Percentiles rank a stretch among this genome's conserved stretches.
Evolutionary conservation across 2,888 invertebrate genomes (phyloP).

Genomic region (Tachystola acroxantha): DNA sequence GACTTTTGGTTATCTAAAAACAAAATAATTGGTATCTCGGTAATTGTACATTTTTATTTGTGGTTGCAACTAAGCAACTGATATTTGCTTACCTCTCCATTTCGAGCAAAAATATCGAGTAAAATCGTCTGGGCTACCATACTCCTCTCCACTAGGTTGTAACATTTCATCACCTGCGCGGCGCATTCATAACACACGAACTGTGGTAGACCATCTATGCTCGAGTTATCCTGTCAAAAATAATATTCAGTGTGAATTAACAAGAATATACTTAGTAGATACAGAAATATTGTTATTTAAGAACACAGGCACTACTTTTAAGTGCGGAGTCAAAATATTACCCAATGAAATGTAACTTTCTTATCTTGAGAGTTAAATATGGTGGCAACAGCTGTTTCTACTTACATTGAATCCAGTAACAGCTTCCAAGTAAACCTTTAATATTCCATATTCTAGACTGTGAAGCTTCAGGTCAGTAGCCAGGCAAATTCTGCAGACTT

Average conservation of each 20-base stretch:
- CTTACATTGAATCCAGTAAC: constrained; percentile 18
- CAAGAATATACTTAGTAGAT: too few relatives aligned
- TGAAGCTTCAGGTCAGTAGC: constrained; percentile 25
- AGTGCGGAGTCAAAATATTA: too few relatives aligned
- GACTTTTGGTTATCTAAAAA: constrained; percentile 23
- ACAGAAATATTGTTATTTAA: too few relatives aligned
- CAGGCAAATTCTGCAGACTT: constrained; percentile 29
- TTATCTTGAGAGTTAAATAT: too few relatives aligned
- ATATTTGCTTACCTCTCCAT: constrained; percentile 32
- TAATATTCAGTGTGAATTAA: too few relatives aligned
- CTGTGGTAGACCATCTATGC: constrained; percentile 30
- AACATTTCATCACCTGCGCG: constrained; percentile 22
- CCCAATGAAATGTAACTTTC: too few relatives aligned
- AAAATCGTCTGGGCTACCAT: constrained; percentile 25
- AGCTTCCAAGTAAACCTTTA: constrained; percentile 23
- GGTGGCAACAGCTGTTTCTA: too few relatives aligned
- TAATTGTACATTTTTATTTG: too few relatives aligned
- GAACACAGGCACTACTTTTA: too few relatives aligned
- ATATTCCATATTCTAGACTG: constrained; percentile 16
- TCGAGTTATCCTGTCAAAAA: constrained; percentile 19
- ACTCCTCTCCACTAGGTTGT: constrained; percentile 29
- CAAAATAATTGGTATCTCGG: too few relatives aligned
- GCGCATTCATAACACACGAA: constrained; percentile 33
- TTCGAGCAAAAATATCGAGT: constrained; percentile 28
- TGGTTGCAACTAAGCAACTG: too few relatives aligned